phyloP scores from a whole-genome alignment of 2,888 invertebrate genomes.

The Eubasilissa splendida region DNA sequence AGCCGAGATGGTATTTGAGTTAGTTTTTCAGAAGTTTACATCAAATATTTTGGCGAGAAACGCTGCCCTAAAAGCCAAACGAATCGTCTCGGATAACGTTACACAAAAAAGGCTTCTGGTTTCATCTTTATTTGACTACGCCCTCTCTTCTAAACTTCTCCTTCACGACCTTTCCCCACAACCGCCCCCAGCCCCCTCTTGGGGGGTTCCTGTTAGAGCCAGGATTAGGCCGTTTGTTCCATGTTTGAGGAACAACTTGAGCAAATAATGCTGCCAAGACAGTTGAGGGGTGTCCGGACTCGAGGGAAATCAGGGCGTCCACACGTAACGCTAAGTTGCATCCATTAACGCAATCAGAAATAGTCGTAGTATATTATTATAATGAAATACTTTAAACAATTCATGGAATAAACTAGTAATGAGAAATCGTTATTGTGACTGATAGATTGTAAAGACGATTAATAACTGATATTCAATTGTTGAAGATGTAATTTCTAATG shows the following conservation, averaged over 20 bases:
- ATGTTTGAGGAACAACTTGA: conserved; percentile 39
- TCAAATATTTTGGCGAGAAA: no score
- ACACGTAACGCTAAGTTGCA: conserved; percentile 28
- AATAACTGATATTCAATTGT: no score
- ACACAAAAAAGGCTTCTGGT: neutral
- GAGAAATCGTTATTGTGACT: no score
- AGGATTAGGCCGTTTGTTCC: conserved; percentile 31
- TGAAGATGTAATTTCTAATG: no score
- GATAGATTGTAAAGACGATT: no score
- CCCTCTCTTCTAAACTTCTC: conserved; percentile 6
- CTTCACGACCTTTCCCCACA: neutral
- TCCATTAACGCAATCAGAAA: conserved; percentile 10
- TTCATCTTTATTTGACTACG: neutral
- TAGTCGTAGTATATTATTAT: neutral
- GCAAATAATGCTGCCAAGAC: conserved; percentile 29
- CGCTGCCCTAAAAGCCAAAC: no score
- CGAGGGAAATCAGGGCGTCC: conserved; percentile 22
- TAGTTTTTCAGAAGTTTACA: no score
- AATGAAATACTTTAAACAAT: no score
- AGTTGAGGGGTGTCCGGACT: conserved; percentile 3
- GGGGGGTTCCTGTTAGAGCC: conserved; percentile 23
- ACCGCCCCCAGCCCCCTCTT: neutral
- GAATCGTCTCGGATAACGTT: no score
- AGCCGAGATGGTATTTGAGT: no score
- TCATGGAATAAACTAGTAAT: no score